Evolutionary conservation across 2,888 invertebrate species (phyloP).

Genomic region (Lutraria lutraria): DNA sequence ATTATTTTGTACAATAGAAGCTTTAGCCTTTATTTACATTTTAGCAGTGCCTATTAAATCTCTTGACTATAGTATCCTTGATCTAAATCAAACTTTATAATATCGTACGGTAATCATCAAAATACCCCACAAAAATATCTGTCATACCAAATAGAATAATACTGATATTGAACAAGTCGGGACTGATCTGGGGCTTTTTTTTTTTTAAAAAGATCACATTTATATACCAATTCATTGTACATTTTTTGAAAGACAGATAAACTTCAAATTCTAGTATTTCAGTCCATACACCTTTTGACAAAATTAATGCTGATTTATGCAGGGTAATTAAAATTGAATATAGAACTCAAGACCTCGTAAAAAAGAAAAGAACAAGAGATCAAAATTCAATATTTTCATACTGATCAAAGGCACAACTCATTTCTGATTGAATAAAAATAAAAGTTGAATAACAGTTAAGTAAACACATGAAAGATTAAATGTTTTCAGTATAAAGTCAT

Average conservation of each 20-base stretch:
- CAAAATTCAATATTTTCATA: neutral
- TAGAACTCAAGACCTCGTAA: neutral
- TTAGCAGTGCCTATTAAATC: conserved; percentile 31
- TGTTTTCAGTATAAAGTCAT: neutral
- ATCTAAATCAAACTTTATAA: conserved; percentile 22
- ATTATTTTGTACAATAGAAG: conserved; percentile 40
- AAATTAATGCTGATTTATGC: neutral
- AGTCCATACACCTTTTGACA: neutral
- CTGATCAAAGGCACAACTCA: neutral
- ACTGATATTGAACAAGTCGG: conserved; percentile 31
- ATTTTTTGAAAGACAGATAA: neutral
- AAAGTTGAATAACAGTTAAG: neutral
- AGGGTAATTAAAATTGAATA: neutral
- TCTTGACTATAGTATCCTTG: conserved; percentile 30
- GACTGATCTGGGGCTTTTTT: neutral
- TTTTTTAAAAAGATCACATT: neutral
- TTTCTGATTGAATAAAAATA: neutral
- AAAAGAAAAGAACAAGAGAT: neutral
- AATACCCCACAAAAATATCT: neutral
- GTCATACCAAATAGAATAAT: conserved; percentile 22
- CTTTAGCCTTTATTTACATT: conserved; percentile 42
- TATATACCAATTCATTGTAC: neutral
- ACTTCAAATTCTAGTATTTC: neutral
- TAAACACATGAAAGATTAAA: neutral
- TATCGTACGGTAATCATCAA: conserved; percentile 14